Base-by-base conservation (phyloP, 2,113 vertebrate genomes). In the Cricetomys ansorgei region DNA sequence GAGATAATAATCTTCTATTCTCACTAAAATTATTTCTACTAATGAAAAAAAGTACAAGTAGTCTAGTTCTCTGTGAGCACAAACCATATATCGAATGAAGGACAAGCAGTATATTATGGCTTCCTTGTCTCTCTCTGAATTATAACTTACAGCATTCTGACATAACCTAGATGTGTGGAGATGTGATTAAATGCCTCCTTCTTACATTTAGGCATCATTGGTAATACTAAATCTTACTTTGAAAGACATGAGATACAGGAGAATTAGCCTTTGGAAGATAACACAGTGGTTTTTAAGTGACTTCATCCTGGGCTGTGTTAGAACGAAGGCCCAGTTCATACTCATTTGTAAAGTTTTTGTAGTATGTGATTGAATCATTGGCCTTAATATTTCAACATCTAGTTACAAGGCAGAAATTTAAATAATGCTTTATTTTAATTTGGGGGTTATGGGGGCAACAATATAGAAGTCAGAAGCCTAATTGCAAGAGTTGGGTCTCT, bases 141-240 rank as follows among this genome's bases (percentile, higher is more conserved):
- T 91, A 37, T 87, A 62, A 88, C 88, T 92, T 92, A 85, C 12
- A 80, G 7, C 25, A 92, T 91, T 72, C 23, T 88, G 81, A 91
- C 12, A 94, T 92, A 85, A 94, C 89, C 48, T 94, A 40, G 57
- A 81, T 43, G 11, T 31, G 21, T 77, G 40, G 72, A 64, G 83
- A 92, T 53, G 86, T 59, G 19, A 83, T 75, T 83, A n/a, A 73
- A 83, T 96, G 57, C 45, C 45, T 89, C 92, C 29, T 73, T 69
- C n/a, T 21, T 43, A 45, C 45, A 95, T 86, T 92, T 95, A 94
- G 77, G 13, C 65, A 65, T 70, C 87, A 62, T 45, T 90, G 65
- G 67, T 69, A 45, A n/a, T 48, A 77, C 73, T 90, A 94, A 92
- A 77, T 94, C 23, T 86, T 45, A 80, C 13, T 57, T 81, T 48